Evolutionary conservation across 2,113 vertebrate genomes (phyloP), one percentile per base, ranked within the genome.

Genomic region (Hiodon alosoides): DNA sequence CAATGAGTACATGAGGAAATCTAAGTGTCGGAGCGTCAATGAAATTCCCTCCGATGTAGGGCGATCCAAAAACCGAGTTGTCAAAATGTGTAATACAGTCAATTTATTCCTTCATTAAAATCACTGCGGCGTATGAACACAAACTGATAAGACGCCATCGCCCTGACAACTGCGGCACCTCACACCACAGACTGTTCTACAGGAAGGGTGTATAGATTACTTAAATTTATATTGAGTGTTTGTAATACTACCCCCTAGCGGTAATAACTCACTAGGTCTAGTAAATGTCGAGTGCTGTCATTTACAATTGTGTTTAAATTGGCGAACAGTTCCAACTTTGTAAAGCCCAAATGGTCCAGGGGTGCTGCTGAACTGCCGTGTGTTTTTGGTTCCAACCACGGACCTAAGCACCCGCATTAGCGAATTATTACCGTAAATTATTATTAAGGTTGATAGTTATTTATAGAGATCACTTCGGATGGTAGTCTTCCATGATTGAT

Each of bases 161-260:
- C 65, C 73, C 72, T 75, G 69, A 81, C 79, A 82, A 79, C 79
- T 81, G 79, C 80, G 53, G 80, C 71, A 78, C 75, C 72, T 10
- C 68, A 50, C 51, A 77, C 55, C 69, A 55, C 51, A 5, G 55
- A 58, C 75, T 51, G 69, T 51, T 14, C 9, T 61, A 64, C 31
- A 10, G 51, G 71, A 31, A 47, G 7, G 7, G 4, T 55, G n/a
- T n/a, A 69, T 60, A 46, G 31, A 31, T 31, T 31, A 31, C 31
- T 31, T 31, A 31, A 31, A 31, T 31, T 31, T 31, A 31, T 31
- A 31, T 31, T 8, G 8, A 5, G 48, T 46, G 7, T 11, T 50
- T 50, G 65, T 47, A 53, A 48, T 62, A 14, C 67, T 74, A 9
- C 68, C 77, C 53, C 61, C 77, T 78, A 50, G 68, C 52, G 77